Base-by-base conservation (phyloP, 2,888 invertebrate genomes). In the Oligia strigilis region DNA sequence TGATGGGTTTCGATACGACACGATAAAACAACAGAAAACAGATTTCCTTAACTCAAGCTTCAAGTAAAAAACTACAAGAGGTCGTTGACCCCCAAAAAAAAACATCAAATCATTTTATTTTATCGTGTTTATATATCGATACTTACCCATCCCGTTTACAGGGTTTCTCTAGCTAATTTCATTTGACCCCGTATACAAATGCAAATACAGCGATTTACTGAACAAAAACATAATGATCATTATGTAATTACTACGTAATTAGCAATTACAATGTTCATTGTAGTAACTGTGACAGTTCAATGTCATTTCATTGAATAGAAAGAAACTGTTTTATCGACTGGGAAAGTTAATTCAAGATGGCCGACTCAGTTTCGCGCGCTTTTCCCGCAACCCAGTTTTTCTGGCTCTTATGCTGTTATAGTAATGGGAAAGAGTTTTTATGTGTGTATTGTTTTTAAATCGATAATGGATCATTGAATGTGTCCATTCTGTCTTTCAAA, bases 281-380 rank as follows among this genome's bases (percentile, higher is more conserved):
- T 79, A 77, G 65, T 71, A 74, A 81, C 62, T 55, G 81, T 87
- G 74, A 78, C 84, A 67, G 77, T 87, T 84, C 87, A 85, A 85
- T 86, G 78, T 87, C 86, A 78, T 72, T 78, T 36, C 86, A 78
- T 72, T 78, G 29, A 74, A 73, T 77, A 78, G n/a, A 82, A 87
- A 82, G 66, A 85, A 84, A 86, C 80, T 70, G 79, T 73, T 84
- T 77, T 81, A 89, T 88, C 80, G 87, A 85, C 81, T 83, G 91
- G 89, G 93, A 94, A 93, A 93, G 92, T 90, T 78, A 78, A 87
- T 87, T 52, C 81, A 90, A 91, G 84, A 93, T 90, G 90, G 90
- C 80, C 70, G 71, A 6, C 65, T 78, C 13, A 76, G 78, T 80
- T 91, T 90, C 88, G 90, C 91, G 91, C 89, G 88, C 88, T 91